These are phyloP conservation scores for Epirrita christyi DNA, from an alignment of 2,888 invertebrate species.

Conservation along the genomic window DNA sequence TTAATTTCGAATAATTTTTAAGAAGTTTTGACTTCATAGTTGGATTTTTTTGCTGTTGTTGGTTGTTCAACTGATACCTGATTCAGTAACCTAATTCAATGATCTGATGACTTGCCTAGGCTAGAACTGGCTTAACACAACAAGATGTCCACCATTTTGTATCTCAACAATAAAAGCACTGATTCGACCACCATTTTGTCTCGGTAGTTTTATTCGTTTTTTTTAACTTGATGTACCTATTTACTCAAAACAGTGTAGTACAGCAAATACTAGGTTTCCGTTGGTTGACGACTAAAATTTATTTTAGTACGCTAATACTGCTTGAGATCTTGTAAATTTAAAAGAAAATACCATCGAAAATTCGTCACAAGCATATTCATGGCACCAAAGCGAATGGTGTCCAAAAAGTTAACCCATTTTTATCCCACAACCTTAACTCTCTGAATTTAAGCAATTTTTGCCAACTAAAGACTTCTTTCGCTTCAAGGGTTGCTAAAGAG, in stretches of 20 bases:
- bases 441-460: neutral
- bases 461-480: neutral
- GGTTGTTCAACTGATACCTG: too few relatives aligned
- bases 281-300: too few relatives aligned
- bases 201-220: conserved; percentile 5
- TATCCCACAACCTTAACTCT: neutral
- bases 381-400: neutral
- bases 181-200: conserved; percentile 23
- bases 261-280: too few relatives aligned
- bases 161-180: conserved; percentile 8
- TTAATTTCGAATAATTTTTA: too few relatives aligned
- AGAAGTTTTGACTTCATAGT: too few relatives aligned
- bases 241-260: too few relatives aligned
- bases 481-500: neutral
- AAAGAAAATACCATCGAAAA: neutral
- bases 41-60: too few relatives aligned
- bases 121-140: neutral
- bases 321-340: neutral
- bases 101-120: neutral
- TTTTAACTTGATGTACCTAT: too few relatives aligned
- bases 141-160: conserved; percentile 59
- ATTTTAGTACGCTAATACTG: neutral
- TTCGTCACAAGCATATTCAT: too few relatives aligned
- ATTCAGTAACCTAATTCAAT: too few relatives aligned
- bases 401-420: too few relatives aligned